Conservation (phyloP, 2,113 vertebrate genomes). For the human region DNA sequence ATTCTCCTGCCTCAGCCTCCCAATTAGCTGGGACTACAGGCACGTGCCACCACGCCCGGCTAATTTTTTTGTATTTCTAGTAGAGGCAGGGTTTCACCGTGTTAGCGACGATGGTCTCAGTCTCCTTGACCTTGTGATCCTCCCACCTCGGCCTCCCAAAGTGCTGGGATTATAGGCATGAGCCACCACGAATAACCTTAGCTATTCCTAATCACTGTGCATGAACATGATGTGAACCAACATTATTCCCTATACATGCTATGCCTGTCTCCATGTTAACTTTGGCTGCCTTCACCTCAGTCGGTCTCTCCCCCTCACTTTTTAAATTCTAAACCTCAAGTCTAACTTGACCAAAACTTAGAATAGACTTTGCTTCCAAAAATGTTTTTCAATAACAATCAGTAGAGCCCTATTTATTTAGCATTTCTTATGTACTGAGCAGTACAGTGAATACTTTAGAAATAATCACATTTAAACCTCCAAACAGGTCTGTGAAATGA, state of each 20-base stretch:
- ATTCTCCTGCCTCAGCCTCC: too few species aligned
- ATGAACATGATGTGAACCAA: background rate
- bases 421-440: background rate
- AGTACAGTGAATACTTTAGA: background rate
- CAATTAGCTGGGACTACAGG: too few species aligned
- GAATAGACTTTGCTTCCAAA: background rate
- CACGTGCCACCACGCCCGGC: too few species aligned
- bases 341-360: background rate
- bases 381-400: background rate
- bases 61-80: too few species aligned
- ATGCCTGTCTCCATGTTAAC: background rate
- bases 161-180: too few species aligned
- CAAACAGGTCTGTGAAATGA: background rate
- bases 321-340: background rate
- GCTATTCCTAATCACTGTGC: background rate
- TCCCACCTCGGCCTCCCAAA: too few species aligned
- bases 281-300: background rate
- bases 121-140: too few species aligned
- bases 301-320: background rate
- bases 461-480: constrained; percentile 10
- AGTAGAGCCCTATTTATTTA: background rate
- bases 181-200: too few species aligned
- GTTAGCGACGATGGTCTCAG: too few species aligned
- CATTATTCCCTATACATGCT: too few species aligned
- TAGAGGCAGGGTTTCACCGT: too few species aligned